These are phyloP conservation scores for Gymnocypris eckloni DNA, from an alignment of 2,797 vertebrate species.

Conservation along the genomic window DNA sequence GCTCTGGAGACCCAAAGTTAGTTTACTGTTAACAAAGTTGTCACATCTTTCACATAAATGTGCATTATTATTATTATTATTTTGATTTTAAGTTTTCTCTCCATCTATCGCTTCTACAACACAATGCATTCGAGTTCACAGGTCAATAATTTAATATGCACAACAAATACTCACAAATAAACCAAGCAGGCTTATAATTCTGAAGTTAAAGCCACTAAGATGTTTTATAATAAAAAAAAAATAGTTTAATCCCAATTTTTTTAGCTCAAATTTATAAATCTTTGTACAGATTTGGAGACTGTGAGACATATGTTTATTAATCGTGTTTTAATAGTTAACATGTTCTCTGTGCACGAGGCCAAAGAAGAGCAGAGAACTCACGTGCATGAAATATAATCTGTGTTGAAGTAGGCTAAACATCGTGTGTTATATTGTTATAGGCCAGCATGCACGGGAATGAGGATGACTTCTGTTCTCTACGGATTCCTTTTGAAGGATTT, in stretches of 20 bases:
- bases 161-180: background rate
- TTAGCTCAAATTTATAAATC: background rate
- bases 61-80: background rate
- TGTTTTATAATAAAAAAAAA: no score
- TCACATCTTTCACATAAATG: background rate
- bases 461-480: background rate
- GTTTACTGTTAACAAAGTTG: background rate
- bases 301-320: background rate
- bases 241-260: no score
- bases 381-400: background rate
- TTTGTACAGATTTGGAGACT: background rate
- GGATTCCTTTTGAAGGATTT: conserved; percentile 30
- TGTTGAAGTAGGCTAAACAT: background rate
- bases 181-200: background rate
- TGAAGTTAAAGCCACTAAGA: background rate
- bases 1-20: background rate
- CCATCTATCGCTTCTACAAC: background rate
- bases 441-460: background rate
- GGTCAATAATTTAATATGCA: background rate
- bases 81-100: background rate
- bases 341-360: no score
- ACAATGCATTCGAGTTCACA: background rate
- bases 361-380: background rate
- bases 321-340: background rate
- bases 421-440: background rate